Evolutionary conservation across 1,140 invertebrate species (phyloP).

Genomic region (Kradibia gibbosae): DNA sequence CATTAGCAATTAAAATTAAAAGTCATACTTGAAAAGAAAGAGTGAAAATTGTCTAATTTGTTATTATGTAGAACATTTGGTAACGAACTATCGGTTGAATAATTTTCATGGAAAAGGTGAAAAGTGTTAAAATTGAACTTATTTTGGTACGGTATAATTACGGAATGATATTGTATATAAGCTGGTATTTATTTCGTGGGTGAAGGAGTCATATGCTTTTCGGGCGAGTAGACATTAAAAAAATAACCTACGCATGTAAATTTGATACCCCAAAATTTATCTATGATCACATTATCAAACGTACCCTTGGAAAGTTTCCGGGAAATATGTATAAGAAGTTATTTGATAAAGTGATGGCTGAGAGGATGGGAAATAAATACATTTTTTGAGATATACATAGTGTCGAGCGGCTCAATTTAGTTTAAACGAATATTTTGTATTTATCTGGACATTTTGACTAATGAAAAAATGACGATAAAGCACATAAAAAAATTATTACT

Average conservation of each 20-base stretch:
- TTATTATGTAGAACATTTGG: neutral
- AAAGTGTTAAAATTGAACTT: constrained; percentile 20
- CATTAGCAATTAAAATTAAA: constrained; percentile 10
- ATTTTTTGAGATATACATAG: too few species aligned
- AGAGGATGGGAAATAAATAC: neutral
- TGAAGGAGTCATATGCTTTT: neutral
- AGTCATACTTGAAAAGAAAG: neutral
- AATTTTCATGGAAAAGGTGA: constrained; percentile 29
- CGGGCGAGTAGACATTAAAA: constrained; percentile 2
- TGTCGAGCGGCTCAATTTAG: neutral
- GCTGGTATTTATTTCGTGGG: neutral
- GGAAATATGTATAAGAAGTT: neutral
- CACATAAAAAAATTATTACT: too few species aligned
- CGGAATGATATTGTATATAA: neutral
- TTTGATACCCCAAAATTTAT: constrained; percentile 32
- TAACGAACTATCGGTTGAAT: constrained; percentile 12
- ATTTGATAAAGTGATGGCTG: neutral
- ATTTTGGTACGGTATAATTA: constrained; percentile 4
- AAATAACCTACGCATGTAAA: neutral
- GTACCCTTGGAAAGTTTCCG: constrained; percentile 1
- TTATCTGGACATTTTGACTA: too few species aligned
- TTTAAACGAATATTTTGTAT: neutral
- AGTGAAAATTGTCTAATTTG: too few species aligned
- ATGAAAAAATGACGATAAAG: too few species aligned
- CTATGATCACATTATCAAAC: constrained; percentile 11